Evolutionary conservation across 2,888 invertebrate genomes (phyloP), one percentile per base, ranked within the genome.

Genomic region (Blastobasis lacticolella): DNA sequence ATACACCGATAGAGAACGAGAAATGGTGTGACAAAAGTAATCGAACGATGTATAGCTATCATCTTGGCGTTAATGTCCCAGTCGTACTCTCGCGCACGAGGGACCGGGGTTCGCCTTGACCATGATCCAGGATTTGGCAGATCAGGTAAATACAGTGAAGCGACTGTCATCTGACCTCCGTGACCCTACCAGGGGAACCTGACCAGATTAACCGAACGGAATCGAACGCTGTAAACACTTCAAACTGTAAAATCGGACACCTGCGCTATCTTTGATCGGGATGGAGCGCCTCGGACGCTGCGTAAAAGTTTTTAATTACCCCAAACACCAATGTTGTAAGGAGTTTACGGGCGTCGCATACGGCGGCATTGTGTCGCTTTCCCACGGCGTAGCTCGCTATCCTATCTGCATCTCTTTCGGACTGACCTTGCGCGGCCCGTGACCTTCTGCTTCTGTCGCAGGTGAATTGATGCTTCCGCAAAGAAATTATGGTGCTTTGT

Each of bases 301-400:
- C 23, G 23, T 73, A 23, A 64, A 71, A 73, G 71, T 66, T 75
- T 78, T 82, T 83, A 82, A 84, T 83, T 81, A 69, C 75, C 64
- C 65, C 71, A 76, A 23, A 23, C 23, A 23, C 23, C 23, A 23
- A 78, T 81, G 78, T 78, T 73, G 73, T 78, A 75, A 80, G 73
- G 68, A 72, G 74, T 81, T 80, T 80, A 80, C 73, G 60, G 65
- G 66, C 66, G 64, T 67, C 66, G 67, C 65, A 68, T 23, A 75
- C 74, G 72, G 23, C 71, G 69, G 65, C 69, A 81, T 79, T 81
- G 81, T 76, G 69, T 55, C 56, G 57, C 55, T 62, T 67, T 84
- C 83, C 78, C 84, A 84, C 84, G 78, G 79, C 69, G 71, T 73
- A 69, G 79, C 78, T 75, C 78, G 23, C 23, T 23, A 23, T 23